Base-by-base conservation (phyloP, 2,888 invertebrate genomes). In the Pammene fasciana region DNA sequence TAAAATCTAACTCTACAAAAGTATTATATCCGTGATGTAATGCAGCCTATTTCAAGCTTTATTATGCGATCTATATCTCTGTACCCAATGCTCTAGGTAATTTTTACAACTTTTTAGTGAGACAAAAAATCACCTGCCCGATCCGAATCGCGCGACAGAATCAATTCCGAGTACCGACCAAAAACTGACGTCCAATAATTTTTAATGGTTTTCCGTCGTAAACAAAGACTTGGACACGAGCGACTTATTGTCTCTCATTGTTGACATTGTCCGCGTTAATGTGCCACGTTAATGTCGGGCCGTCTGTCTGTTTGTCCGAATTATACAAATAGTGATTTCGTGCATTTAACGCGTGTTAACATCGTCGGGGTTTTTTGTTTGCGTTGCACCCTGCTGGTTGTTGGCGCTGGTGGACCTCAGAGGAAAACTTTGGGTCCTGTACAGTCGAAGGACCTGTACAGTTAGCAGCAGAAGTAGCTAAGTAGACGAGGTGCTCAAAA, bases 141-240 rank as follows among this genome's bases (percentile, higher is more conserved):
- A 68, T 64, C 52, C n/a, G n/a, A 52, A 57, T 57, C 50, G 57
- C 64, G 73, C 73, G 34, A 54, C 52, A 52, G 13, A 13, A 13
- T 66, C 64, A 80, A 80, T 88, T 90, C 89, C 76, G n/a, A 76
- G 87, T 88, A 88, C 74, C 65, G 68, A 76, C 73, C 75, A 77
- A 82, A 86, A 83, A 78, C 68, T 76, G 73, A 70, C 71, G 76
- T 80, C 79, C 83, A 84, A 87, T 88, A 88, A 89, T 87, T 85
- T 89, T 87, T 86, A 90, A 90, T 90, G 90, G 89, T 89, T 86
- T 85, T 83, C 81, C 80, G 78, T 80, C 73, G 78, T 82, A 87
- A 89, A 90, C 89, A 91, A 90, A 81, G 80, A 75, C 67, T 68
- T 60, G 71, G 78, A 81, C 80, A 82, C 81, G 76, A 83, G 78